Conservation (phyloP, 2,888 invertebrate genomes). For the Agrotis segetum region DNA sequence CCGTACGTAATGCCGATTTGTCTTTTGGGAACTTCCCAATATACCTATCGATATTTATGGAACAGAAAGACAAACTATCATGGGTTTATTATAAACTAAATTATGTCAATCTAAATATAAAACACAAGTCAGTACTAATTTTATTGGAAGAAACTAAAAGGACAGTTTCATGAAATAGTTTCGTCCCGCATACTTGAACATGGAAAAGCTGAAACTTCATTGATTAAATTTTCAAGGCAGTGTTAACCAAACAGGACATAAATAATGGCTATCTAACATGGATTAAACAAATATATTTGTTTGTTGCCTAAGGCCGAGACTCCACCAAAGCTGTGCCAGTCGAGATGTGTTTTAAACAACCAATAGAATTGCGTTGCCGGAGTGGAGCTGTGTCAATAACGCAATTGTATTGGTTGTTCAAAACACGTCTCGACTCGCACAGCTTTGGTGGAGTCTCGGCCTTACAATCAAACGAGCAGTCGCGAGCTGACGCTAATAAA, state of each 20-base stretch:
- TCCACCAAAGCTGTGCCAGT: no score
- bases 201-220: background rate
- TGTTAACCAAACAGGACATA: conserved; percentile 7
- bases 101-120: no score
- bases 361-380: no score
- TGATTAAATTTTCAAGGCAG: conserved; percentile 22
- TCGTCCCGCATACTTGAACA: background rate
- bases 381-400: no score
- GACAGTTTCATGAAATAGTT: background rate
- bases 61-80: background rate
- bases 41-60: background rate
- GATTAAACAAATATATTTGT: conserved; percentile 27
- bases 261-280: conserved; percentile 16
- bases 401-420: no score
- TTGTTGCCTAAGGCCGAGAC: background rate
- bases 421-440: no score
- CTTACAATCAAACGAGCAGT: conserved; percentile 27
- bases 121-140: no score
- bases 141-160: no score
- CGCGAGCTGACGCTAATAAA: conserved; percentile 33
- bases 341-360: no score
- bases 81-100: no score
- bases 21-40: background rate
- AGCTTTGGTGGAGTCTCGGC: no score
- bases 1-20: no score